phyloP scores from a whole-genome alignment of 2,113 vertebrate species.

The Pteronura brasiliensis region DNA sequence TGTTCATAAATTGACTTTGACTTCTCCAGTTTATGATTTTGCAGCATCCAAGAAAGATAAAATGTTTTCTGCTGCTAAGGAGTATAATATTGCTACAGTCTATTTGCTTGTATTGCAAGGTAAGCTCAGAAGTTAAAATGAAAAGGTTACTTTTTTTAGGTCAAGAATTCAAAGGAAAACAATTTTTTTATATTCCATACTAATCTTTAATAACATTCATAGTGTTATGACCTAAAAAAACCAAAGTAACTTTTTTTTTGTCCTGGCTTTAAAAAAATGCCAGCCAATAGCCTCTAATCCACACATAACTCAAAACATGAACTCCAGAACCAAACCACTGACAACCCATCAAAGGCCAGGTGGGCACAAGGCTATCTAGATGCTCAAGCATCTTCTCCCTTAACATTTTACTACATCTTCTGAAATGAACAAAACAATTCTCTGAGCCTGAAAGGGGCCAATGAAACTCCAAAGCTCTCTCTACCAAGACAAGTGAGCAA shows the following conservation, averaged over 20 bases:
- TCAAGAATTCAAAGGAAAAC: conserved; percentile 48
- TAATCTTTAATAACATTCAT: conserved; percentile 54
- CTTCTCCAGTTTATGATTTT: conserved; percentile 59
- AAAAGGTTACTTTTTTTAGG: conserved; percentile 56
- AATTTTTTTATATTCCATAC: conserved; percentile 39
- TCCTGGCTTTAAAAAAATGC: conserved; percentile 3
- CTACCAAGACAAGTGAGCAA: conserved; percentile 19
- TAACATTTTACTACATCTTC: not conserved
- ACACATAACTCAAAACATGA: conserved; percentile 9
- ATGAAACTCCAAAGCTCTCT: not conserved
- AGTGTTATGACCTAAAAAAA: conserved; percentile 38
- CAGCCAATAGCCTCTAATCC: conserved; percentile 21
- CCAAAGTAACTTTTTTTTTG: conserved; percentile 15
- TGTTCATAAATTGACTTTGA: conserved; percentile 74
- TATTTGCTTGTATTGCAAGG: conserved; percentile 48
- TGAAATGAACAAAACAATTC: not conserved
- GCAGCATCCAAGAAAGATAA: conserved; percentile 47
- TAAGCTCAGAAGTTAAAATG: conserved; percentile 49
- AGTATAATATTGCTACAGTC: conserved; percentile 19
- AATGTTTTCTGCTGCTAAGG: conserved; percentile 58
- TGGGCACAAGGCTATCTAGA: not conserved
- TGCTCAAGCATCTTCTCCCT: not conserved
- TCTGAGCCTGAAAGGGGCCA: not conserved
- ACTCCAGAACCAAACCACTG: not conserved
- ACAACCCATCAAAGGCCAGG: not conserved